Percentiles rank a stretch among this genome's conserved stretches.
These are phyloP conservation scores for Aleiodes sp. DNA, from an alignment of 1,140 invertebrate species.

Conservation along the genomic window DNA sequence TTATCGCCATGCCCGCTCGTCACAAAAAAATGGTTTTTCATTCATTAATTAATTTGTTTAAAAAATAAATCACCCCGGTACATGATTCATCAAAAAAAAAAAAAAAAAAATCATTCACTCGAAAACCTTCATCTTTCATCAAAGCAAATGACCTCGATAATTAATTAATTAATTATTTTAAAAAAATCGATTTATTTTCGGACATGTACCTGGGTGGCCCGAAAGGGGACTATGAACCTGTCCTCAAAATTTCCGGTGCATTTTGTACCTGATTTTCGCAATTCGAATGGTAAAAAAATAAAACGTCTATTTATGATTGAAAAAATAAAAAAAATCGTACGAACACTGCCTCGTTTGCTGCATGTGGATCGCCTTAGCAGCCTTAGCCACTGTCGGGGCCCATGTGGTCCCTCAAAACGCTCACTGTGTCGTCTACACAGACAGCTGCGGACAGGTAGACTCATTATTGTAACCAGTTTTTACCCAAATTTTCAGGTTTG, in stretches of 20 bases:
- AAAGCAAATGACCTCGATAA: too few relatives aligned
- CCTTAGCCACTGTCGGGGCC: slow-evolving; percentile 68
- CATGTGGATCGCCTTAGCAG: slow-evolving; percentile 69
- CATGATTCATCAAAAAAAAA: slow-evolving; percentile 43
- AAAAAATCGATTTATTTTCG: too few relatives aligned
- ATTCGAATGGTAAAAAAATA: slow-evolving; percentile 57
- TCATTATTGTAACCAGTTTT: slow-evolving; percentile 70
- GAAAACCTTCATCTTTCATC: background rate
- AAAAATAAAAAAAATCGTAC: slow-evolving; percentile 57
- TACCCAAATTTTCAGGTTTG: slow-evolving; percentile 63
- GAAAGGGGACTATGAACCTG: slow-evolving; percentile 59
- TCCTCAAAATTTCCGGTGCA: slow-evolving; percentile 61
- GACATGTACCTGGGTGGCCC: slow-evolving; percentile 65
- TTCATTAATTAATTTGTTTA: slow-evolving; percentile 21
- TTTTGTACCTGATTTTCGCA: slow-evolving; percentile 62
- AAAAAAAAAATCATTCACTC: background rate
- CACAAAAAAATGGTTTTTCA: too few relatives aligned
- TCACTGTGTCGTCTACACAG: slow-evolving; percentile 93
- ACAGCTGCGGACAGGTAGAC: slow-evolving; percentile 93
- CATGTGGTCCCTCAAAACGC: slow-evolving; percentile 82
- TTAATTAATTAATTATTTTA: too few relatives aligned
- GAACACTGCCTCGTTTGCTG: slow-evolving; percentile 68
- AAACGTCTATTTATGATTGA: slow-evolving; percentile 41
- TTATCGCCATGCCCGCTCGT: slow-evolving; percentile 52
- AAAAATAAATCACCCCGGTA: slow-evolving; percentile 48